phyloP scores from a whole-genome alignment of 53 echinoderm and acorn worm genomes.

The Arbacia lixula region DNA sequence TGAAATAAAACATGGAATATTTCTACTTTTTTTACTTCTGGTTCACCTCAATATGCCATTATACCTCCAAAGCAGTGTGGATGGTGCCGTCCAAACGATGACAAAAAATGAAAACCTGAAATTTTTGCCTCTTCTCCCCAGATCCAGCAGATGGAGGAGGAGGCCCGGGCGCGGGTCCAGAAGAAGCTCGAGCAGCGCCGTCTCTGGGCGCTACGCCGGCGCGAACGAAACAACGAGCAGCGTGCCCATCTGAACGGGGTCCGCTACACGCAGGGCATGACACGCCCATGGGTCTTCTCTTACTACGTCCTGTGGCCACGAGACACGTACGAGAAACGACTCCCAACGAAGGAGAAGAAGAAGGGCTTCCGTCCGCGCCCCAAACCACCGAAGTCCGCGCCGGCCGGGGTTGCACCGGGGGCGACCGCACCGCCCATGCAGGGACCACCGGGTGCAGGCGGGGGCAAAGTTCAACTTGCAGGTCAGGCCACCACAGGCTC shows the following conservation, averaged over 20 bases:
- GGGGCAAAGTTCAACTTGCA: too few species aligned
- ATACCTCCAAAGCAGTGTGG: too few species aligned
- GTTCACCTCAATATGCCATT: too few species aligned
- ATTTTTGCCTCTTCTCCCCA: not conserved
- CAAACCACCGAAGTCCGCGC: slow-evolving; percentile 55
- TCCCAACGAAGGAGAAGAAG: slow-evolving; percentile 79
- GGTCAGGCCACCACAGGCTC: too few species aligned
- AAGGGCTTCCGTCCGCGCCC: slow-evolving; percentile 60
- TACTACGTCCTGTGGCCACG: slow-evolving; percentile 97
- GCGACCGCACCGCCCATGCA: not conserved
- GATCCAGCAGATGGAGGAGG: slow-evolving; percentile 86
- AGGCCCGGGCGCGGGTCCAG: slow-evolving; percentile 80
- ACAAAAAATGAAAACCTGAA: too few species aligned
- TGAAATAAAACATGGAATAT: too few species aligned
- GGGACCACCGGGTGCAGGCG: slow-evolving; percentile 18
- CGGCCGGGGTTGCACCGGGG: slow-evolving; percentile 37
- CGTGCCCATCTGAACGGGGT: slow-evolving; percentile 79
- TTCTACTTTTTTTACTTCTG: not conserved
- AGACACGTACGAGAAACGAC: slow-evolving; percentile 83
- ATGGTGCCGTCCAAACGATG: too few species aligned
- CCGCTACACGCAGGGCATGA: slow-evolving; percentile 91
- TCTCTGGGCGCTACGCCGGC: slow-evolving; percentile 64
- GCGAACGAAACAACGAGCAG: slow-evolving; percentile 79
- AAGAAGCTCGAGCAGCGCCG: slow-evolving; percentile 71
- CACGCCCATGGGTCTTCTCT: slow-evolving; percentile 88